These are phyloP conservation scores for Periparus ater DNA, from an alignment of 2,797 vertebrate genomes.

Conservation along the genomic window DNA sequence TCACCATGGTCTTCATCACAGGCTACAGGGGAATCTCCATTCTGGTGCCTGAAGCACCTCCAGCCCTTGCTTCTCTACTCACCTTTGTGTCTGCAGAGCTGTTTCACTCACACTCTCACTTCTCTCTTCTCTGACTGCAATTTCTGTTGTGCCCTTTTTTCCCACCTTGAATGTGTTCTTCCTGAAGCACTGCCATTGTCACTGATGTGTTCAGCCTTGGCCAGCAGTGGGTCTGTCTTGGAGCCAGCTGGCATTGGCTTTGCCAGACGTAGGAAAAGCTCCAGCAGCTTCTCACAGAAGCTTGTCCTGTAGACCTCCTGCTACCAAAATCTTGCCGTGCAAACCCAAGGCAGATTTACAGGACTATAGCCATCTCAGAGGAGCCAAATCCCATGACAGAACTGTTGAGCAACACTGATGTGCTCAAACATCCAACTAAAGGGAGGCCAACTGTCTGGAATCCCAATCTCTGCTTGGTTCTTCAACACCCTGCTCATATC, in stretches of 20 bases:
- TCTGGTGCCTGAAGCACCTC: not conserved
- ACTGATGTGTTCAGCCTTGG: not conserved
- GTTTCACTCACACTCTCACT: not conserved
- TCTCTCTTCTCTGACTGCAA: not conserved
- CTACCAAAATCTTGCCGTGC: not conserved
- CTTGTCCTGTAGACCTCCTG: not conserved
- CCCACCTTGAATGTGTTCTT: not conserved
- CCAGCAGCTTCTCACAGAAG: not conserved
- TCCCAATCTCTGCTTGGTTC: not conserved
- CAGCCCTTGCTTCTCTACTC: not conserved
- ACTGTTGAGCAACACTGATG: not conserved
- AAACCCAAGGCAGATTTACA: not conserved
- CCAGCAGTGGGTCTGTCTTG: not conserved
- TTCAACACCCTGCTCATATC: not conserved
- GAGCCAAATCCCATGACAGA: not conserved
- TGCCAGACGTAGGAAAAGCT: not conserved
- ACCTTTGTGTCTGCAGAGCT: not conserved
- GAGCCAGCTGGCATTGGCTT: not conserved
- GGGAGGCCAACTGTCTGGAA: not conserved
- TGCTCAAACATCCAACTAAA: not conserved
- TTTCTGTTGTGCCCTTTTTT: not conserved
- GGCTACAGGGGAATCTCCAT: not conserved
- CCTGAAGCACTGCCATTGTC: not conserved
- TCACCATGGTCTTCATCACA: not conserved
- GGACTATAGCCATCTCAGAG: not conserved